Evolutionary conservation across 2,888 invertebrate species (phyloP), one percentile per base, ranked within the genome.

Genomic region (Halictus quadricinctus): DNA sequence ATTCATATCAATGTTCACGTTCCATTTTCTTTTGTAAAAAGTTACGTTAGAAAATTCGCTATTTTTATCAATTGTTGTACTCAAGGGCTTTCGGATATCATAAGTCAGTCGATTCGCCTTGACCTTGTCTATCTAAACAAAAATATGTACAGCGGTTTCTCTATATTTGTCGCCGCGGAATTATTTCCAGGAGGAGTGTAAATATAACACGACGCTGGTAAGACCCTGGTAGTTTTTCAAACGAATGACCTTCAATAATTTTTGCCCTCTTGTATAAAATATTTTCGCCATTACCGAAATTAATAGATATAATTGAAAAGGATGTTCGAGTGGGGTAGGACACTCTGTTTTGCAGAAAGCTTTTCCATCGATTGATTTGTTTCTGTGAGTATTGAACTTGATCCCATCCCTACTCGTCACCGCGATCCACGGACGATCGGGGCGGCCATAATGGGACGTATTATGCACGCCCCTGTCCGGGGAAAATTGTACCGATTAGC

Each of bases 401-500:
- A 64, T 64, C 29, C 64, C 64, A 64, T 64, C 64, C 15, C 29
- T 41, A 21, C 41, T 15, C 18, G 66, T 66, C 36, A 66, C 3
- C 72, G 54, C 81, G 85, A 87, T 85, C 64, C 80, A 73, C 78
- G 76, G 66, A 18, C 86, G 89, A 88, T 90, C 80, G 78, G n/a
- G 83, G 76, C 43, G 48, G 79, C 76, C 50, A 48, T 90, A 90
- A 90, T 90, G 72, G 88, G 48, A 43, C 76, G 76, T 79, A 88
- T 90, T 89, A 88, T 84, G 79, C 84, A 85, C 80, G 80, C 83
- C 83, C 60, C 74, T 72, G 72, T 54, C 80, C 80, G 60, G 79
- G 73, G 90, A 89, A 90, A 90, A 90, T 90, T 85, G 86, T 89
- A 85, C 79, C 88, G 88, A 89, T 89, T 89, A 89, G 69, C 84